Evolutionary conservation across 2,113 vertebrate species (phyloP), one percentile per base, ranked within the genome.

Genomic region (Labeo catla): DNA sequence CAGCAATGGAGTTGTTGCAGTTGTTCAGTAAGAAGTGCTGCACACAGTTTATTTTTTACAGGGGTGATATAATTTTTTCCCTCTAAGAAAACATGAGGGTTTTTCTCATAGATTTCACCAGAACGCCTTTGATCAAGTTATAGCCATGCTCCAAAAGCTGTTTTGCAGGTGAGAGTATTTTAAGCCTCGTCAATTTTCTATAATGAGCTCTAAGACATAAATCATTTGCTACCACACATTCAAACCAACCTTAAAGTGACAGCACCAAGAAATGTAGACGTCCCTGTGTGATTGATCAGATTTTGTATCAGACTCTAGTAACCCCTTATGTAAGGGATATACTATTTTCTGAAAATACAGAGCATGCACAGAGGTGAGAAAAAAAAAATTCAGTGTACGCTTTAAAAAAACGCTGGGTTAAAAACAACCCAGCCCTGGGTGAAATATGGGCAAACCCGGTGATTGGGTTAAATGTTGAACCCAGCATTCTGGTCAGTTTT

Each of bases 81-180:
- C 36, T 79, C n/a, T 19, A 78, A 79, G 86, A 59, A 19, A 21
- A 36, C 52, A 34, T 3, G 39, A 66, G 84, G 34, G 54, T 57
- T 83, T 81, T 76, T 70, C 80, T 84, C 77, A 50, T 83, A 86
- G 61, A 86, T 80, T 87, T 61, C 70, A 54, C 78, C 76, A 45
- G 83, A 89, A 89, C 4, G 16, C 86, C 84, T 91, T 85, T 72
- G 86, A 87, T 85, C 63, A 81, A 86, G 78, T 83, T 87, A 88
- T 91, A 92, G 88, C 68, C 87, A 84, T 39, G 50, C 87, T 91
- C 19, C 11, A 12, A 89, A 87, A 90, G 65, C 83, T 89, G 84
- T 86, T 89, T 57, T 80, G 80, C 89, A 89, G 87, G 91, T 92
- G 91, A 93, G 87, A 93, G 91, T 83, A 91, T 90, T 90, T 92